Base-by-base conservation (phyloP, 2,113 vertebrate species). In the Siniperca knerii region DNA sequence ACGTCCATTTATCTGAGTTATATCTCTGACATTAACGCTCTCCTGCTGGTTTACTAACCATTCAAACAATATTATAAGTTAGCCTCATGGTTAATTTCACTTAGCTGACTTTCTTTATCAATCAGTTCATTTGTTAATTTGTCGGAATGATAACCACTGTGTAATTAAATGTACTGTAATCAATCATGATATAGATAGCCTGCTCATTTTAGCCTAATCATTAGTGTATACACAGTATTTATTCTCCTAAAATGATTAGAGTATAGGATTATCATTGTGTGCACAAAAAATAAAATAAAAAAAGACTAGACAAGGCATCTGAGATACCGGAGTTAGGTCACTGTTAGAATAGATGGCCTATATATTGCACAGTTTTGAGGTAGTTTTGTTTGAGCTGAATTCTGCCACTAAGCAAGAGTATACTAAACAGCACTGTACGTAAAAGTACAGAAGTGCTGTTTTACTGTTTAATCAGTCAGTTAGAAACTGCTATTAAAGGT, bases 1-100 rank as follows among this genome's bases (percentile, higher is more conserved):
- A 79, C 83, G 84, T 90, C 88, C 91, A 91, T 92, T 89, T 91
- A 89, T 90, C 88, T 60, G 80, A 87, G 54, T 87, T 92, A 80
- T 74, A 78, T 87, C 75, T 72, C 85, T 87, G 84, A 90, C 85
- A 87, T 61, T 77, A 87, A 88, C 66, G 46, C 79, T 70, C 78
- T 70, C 52, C 86, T 68, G 54, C 83, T 77, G 73, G 11, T 83
- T 81, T 82, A 64, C 68, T 37, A 70, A 81, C 40, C 73, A 65
- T 70, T 84, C 62, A 79, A 23, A 85, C 79, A 83, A 84, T 65
- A 82, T 82, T 62, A 64, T 77, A 60, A 81, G 33, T 72, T 77
- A 55, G 42, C 25, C 72, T 68, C 72, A 71, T 6, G 40, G 25
- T 60, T 82, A 35, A 85, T 83, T 78, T 77, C 68, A 72, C 72